These are phyloP conservation scores for Thermophis baileyi DNA, from an alignment of 2,113 vertebrate species.

Conservation along the genomic window DNA sequence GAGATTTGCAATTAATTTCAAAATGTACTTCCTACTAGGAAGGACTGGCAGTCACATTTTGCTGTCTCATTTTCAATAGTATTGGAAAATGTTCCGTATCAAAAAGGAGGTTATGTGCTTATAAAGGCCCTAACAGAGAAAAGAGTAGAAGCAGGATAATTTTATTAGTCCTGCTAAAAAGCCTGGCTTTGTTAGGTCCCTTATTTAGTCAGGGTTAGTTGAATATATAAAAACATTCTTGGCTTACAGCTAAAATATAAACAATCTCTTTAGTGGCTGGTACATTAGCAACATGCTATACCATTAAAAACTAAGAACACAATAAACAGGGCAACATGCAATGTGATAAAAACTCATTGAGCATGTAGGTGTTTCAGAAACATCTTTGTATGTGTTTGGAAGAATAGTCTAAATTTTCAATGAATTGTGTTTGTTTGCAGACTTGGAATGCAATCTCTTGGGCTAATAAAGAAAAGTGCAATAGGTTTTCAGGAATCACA, in stretches of 20 bases:
- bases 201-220: not conserved
- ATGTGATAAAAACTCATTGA: not conserved
- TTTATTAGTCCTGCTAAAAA: not conserved
- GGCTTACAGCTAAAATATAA: not conserved
- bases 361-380: not conserved
- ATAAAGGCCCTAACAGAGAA: not conserved
- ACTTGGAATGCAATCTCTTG: not conserved
- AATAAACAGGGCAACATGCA: not conserved
- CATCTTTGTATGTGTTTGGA: not conserved
- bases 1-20: not conserved
- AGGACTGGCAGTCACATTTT: not conserved
- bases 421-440: not conserved
- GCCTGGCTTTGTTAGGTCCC: not conserved
- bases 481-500: not conserved
- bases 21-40: not conserved
- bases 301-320: not conserved
- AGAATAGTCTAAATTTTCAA: not conserved
- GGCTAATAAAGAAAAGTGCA: not conserved
- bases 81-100: not conserved
- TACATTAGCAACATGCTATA: not conserved
- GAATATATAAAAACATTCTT: not conserved
- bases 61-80: not conserved
- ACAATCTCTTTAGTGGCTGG: not conserved
- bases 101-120: not conserved
- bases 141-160: not conserved